Conservation (phyloP, 2,113 vertebrate species). For the Apus apus region DNA sequence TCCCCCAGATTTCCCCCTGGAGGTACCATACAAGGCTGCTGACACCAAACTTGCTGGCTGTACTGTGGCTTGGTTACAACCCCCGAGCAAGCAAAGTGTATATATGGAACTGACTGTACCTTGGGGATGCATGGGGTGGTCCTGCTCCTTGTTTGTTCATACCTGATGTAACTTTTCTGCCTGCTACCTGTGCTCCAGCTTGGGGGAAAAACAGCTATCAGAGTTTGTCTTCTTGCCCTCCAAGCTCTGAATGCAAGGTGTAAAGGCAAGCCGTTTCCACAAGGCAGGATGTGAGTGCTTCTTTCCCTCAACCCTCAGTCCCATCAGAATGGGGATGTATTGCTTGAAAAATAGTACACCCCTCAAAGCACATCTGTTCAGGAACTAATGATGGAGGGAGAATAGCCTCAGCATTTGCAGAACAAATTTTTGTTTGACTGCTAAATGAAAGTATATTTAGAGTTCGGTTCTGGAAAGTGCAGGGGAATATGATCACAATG, state of each 20-base stretch:
- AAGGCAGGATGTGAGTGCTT: not conserved
- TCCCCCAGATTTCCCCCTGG: not conserved
- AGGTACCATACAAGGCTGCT: not conserved
- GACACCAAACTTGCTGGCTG: not conserved
- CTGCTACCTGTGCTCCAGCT: not conserved
- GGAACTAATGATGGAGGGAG: not conserved
- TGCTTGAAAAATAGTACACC: not conserved
- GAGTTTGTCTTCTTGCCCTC: not conserved
- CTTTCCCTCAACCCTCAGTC: not conserved
- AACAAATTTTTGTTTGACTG: not conserved
- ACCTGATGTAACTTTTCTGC: not conserved
- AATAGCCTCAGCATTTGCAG: not conserved
- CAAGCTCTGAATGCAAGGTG: not conserved
- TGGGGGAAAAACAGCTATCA: not conserved
- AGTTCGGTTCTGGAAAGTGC: not conserved
- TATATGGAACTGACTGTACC: not conserved
- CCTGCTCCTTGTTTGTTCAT: not conserved
- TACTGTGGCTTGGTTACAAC: not conserved
- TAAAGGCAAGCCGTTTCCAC: not conserved
- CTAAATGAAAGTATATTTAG: not conserved
- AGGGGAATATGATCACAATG: not conserved
- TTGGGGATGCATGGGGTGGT: not conserved
- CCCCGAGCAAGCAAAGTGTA: not conserved
- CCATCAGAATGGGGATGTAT: not conserved
- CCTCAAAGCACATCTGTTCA: not conserved